phyloP scores from a whole-genome alignment of 2,888 invertebrate species.

The Agonopterix heracliana region DNA sequence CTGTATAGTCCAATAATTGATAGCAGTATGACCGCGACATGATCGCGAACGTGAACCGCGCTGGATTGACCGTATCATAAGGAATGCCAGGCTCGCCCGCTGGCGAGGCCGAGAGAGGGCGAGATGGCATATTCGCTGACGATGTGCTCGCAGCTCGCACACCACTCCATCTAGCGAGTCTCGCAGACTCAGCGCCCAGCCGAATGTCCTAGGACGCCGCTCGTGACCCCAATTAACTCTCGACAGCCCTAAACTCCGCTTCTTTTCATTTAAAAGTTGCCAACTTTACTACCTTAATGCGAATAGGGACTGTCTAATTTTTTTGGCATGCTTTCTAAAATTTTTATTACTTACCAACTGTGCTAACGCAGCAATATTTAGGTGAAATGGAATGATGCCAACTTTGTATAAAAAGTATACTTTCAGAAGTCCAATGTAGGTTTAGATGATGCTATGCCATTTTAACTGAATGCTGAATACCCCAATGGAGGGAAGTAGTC shows the following conservation, averaged over 20 bases:
- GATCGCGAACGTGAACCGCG: neutral
- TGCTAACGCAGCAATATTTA: slow-evolving; percentile 41
- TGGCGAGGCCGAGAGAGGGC: slow-evolving; percentile 24
- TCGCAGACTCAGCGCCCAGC: slow-evolving; percentile 31
- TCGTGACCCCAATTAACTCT: slow-evolving; percentile 37
- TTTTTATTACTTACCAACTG: slow-evolving; percentile 38
- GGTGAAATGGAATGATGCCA: slow-evolving; percentile 52
- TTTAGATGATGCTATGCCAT: slow-evolving; percentile 24
- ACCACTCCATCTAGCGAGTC: slow-evolving; percentile 32
- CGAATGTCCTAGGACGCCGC: slow-evolving; percentile 26
- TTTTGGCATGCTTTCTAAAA: slow-evolving; percentile 35
- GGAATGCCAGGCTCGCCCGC: slow-evolving; percentile 15
- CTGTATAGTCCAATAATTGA: too few relatives aligned
- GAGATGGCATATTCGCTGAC: slow-evolving; percentile 39
- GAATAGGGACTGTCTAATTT: slow-evolving; percentile 12
- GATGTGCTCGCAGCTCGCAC: slow-evolving; percentile 16
- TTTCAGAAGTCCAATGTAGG: slow-evolving; percentile 17
- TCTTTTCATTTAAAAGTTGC: slow-evolving; percentile 10
- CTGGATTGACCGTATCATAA: neutral
- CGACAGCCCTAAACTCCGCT: slow-evolving; percentile 6
- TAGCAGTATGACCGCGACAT: neutral
- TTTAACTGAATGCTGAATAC: slow-evolving; percentile 27
- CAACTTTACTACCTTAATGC: slow-evolving; percentile 1
- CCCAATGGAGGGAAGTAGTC: slow-evolving; percentile 24
- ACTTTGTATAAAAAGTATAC: slow-evolving; percentile 39